phyloP scores from a whole-genome alignment of 1,140 invertebrate species.

The Ridgeia piscesae region DNA sequence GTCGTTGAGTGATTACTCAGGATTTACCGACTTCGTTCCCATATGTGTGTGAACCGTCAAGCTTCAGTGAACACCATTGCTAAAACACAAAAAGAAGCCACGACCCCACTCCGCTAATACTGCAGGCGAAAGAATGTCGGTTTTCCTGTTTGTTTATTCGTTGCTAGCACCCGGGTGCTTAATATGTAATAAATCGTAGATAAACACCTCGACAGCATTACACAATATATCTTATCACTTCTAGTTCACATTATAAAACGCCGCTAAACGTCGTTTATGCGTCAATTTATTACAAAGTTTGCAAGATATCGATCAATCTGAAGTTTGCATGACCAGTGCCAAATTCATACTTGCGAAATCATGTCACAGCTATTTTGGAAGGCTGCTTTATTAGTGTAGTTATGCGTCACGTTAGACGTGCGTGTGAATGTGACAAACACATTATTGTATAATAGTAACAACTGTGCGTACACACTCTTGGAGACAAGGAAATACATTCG shows the following conservation, averaged over 20 bases:
- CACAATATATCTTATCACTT: neutral
- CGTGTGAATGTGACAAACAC: neutral
- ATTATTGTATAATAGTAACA: no score
- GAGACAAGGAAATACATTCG: no score
- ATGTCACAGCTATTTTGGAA: neutral
- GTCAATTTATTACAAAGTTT: neutral
- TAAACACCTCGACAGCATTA: neutral
- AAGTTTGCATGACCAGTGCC: neutral
- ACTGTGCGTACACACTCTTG: no score
- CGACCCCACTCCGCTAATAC: neutral
- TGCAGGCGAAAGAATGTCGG: neutral
- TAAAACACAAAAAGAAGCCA: neutral
- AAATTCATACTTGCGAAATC: neutral
- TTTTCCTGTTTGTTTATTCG: neutral
- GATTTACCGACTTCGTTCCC: neutral
- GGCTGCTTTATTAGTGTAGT: neutral
- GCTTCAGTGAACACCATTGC: neutral
- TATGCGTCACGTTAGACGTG: neutral
- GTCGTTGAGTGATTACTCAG: neutral
- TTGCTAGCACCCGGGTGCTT: neutral
- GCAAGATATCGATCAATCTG: no score
- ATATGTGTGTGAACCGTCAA: neutral
- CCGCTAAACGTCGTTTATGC: neutral
- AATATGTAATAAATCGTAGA: neutral
- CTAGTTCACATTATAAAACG: neutral